A percentile compares a stretch with the other conserved stretches of the same genome.
Conservation (phyloP, 2,797 vertebrate species). For the Tenualosa thibaudeaui region DNA sequence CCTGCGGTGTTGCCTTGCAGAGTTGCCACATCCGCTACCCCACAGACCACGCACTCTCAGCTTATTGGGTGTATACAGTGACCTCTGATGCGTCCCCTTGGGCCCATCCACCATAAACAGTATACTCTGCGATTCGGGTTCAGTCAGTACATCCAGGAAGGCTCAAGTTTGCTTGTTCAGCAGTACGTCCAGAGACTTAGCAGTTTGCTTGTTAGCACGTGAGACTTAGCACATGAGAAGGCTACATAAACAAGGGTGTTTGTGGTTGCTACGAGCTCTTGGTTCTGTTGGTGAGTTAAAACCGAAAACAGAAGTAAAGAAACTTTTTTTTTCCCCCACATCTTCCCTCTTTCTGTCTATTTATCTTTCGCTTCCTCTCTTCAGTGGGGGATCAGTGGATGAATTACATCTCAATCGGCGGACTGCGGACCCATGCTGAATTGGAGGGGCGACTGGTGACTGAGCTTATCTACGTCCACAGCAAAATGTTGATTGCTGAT, state of each 20-base stretch:
- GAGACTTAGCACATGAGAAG: too few species aligned
- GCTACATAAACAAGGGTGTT: not conserved
- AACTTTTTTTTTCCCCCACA: not conserved
- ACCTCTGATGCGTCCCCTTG: not conserved
- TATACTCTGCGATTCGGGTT: not conserved
- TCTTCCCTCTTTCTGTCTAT: not conserved
- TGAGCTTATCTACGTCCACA: conserved; percentile 96
- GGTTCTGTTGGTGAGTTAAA: not conserved
- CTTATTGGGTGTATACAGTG: conserved; percentile 14
- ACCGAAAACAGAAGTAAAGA: not conserved
- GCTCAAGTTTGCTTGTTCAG: not conserved
- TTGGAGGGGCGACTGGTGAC: conserved; percentile 88
- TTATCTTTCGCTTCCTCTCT: conserved; percentile 2
- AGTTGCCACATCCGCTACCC: not conserved
- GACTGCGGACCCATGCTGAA: conserved; percentile 88
- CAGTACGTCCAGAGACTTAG: too few species aligned
- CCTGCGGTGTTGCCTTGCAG: conserved; percentile 36
- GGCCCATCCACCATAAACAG: not conserved
- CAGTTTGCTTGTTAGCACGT: not conserved
- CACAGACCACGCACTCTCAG: conserved; percentile 8
- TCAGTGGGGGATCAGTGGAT: conserved; percentile 94
- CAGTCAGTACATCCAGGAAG: not conserved
- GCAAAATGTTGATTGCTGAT: conserved; percentile 93
- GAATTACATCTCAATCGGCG: conserved; percentile 92
- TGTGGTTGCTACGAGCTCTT: not conserved